Evolutionary conservation across 2,888 invertebrate species (phyloP).

Genomic region (Tromatobia lineatoria): DNA sequence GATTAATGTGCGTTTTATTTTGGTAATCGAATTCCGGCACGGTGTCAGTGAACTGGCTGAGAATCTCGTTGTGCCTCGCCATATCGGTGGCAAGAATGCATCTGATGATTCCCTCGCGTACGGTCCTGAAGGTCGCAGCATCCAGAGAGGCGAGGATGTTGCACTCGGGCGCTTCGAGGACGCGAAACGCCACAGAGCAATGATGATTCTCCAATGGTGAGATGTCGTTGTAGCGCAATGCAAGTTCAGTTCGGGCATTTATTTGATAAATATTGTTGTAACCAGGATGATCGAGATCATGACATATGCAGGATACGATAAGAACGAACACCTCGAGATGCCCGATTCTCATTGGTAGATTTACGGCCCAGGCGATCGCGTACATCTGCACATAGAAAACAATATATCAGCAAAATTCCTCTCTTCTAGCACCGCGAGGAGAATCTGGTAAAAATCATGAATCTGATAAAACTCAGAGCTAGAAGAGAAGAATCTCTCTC

Average conservation of each 20-base stretch:
- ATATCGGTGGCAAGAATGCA: constrained; percentile 93
- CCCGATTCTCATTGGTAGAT: constrained; percentile 90
- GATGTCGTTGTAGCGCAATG: constrained; percentile 94
- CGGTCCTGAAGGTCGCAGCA: constrained; percentile 88
- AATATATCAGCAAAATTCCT: neutral
- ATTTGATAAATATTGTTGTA: constrained; percentile 94
- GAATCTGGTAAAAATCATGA: too few species aligned
- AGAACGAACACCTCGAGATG: constrained; percentile 92
- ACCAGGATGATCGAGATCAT: constrained; percentile 92
- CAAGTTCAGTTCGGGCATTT: constrained; percentile 93
- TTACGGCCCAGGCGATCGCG: constrained; percentile 91
- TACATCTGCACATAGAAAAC: constrained; percentile 89
- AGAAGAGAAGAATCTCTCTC: too few species aligned
- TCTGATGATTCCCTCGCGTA: constrained; percentile 92
- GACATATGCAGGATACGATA: constrained; percentile 92
- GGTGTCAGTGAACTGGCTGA: constrained; percentile 90
- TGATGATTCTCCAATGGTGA: constrained; percentile 95
- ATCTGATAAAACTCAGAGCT: too few species aligned
- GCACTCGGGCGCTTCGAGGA: constrained; percentile 92
- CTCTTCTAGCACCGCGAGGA: neutral
- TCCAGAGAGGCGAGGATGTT: constrained; percentile 92
- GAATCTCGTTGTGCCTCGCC: constrained; percentile 93
- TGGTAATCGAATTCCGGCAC: constrained; percentile 89
- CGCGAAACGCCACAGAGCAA: constrained; percentile 93
- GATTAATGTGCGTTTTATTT: constrained; percentile 90